Evolutionary conservation across 2,113 vertebrate species (phyloP).

Genomic region (Poecile atricapillus): DNA sequence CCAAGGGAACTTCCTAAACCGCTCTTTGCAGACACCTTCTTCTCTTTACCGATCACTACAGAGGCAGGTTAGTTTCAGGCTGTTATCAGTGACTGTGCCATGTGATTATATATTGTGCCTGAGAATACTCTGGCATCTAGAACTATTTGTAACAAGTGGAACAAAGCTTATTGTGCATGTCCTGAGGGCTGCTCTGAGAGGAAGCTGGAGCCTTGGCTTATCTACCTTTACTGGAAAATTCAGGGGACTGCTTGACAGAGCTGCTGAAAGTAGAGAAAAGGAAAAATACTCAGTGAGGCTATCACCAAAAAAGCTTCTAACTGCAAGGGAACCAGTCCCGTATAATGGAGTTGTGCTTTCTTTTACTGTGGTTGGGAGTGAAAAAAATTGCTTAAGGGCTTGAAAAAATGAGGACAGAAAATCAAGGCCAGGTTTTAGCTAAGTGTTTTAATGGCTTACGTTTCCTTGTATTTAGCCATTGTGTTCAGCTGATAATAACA

Average conservation of each 20-base stretch:
- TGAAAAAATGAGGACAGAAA: neutral
- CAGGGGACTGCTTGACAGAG: neutral
- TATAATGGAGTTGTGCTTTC: neutral
- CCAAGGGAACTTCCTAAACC: constrained; percentile 74
- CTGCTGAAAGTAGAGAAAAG: neutral
- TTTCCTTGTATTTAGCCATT: neutral
- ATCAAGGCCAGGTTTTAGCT: neutral
- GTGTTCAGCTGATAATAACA: neutral
- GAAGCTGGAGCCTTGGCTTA: neutral
- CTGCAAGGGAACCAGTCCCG: neutral
- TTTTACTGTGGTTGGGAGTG: neutral
- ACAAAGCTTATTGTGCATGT: neutral
- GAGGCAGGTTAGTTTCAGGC: constrained; percentile 79
- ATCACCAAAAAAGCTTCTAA: neutral
- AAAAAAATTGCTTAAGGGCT: neutral
- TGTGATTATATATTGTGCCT: neutral
- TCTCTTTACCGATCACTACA: constrained; percentile 88
- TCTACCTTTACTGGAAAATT: neutral
- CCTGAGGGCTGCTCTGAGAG: neutral
- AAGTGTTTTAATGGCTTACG: neutral
- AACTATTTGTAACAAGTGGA: neutral
- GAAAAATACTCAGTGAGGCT: neutral
- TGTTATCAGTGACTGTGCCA: neutral
- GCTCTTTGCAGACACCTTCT: constrained; percentile 89
- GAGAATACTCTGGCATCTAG: neutral